phyloP scores from a whole-genome alignment of 2,113 vertebrate species.

The Platichthys flesus region DNA sequence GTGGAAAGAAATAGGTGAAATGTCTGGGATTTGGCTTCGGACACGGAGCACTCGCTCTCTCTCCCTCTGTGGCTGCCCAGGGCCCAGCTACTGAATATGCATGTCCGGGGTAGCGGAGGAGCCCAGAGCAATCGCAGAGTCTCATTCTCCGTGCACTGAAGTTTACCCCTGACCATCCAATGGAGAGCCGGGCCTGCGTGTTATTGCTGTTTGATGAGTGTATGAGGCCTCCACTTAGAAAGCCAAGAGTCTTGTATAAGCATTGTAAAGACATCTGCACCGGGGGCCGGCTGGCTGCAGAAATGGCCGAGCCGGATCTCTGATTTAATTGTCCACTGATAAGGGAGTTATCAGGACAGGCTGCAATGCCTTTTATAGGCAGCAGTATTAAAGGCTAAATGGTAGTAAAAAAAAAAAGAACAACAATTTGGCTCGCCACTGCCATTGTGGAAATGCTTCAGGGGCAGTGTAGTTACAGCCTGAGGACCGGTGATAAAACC shows the following conservation, averaged over 20 bases:
- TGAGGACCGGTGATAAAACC: constrained; percentile 41
- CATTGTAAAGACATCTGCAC: constrained; percentile 54
- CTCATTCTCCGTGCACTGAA: constrained; percentile 62
- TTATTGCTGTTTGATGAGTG: constrained; percentile 55
- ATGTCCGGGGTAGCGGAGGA: constrained; percentile 54
- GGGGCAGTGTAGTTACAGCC: constrained; percentile 30
- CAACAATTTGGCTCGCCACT: constrained; percentile 52
- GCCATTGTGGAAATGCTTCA: constrained; percentile 47
- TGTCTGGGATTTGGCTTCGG: constrained; percentile 61
- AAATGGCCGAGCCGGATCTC: constrained; percentile 48
- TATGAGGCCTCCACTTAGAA: constrained; percentile 50
- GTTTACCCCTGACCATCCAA: constrained; percentile 61
- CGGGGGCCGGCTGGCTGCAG: constrained; percentile 23
- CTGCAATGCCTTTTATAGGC: constrained; percentile 66
- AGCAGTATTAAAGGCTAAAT: constrained; percentile 50
- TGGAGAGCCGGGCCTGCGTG: constrained; percentile 41
- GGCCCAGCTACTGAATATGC: constrained; percentile 73
- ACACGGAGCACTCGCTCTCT: constrained; percentile 41
- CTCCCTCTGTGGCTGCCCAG: constrained; percentile 40
- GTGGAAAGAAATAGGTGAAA: constrained; percentile 58
- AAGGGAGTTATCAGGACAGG: constrained; percentile 58
- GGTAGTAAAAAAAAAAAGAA: constrained; percentile 62
- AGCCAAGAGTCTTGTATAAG: constrained; percentile 56
- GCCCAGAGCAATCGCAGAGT: constrained; percentile 67
- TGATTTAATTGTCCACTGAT: constrained; percentile 63